Evolutionary conservation across 2,888 invertebrate species (phyloP).

Genomic region (Thymelicus sylvestris): DNA sequence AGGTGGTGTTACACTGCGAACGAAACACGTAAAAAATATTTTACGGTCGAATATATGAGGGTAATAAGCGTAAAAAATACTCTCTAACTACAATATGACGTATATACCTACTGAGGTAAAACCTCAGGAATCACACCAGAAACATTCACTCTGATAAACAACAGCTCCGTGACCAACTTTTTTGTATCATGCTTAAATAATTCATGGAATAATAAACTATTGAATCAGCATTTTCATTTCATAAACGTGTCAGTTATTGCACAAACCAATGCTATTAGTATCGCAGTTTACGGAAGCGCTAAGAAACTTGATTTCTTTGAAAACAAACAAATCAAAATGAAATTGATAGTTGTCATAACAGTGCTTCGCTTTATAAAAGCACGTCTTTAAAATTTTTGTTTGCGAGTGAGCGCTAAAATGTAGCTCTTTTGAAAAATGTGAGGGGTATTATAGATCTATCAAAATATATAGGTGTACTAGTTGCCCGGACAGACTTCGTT

Average conservation of each 20-base stretch:
- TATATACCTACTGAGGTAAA: too few species aligned
- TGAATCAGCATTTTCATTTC: not conserved
- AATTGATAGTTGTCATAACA: constrained; percentile 17
- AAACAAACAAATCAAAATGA: constrained; percentile 2
- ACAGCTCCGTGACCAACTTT: too few species aligned
- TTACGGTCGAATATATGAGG: too few species aligned
- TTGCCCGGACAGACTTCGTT: too few species aligned
- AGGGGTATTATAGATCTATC: too few species aligned
- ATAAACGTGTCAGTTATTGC: not conserved
- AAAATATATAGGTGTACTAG: too few species aligned
- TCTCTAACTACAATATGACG: too few species aligned
- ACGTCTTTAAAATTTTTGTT: not conserved
- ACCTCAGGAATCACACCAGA: too few species aligned
- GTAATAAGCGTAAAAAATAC: too few species aligned
- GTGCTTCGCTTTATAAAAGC: not conserved
- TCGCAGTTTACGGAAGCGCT: constrained; percentile 1
- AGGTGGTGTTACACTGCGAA: too few species aligned
- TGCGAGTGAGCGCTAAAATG: not conserved
- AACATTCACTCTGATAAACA: too few species aligned
- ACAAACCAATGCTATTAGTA: not conserved
- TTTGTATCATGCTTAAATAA: not conserved
- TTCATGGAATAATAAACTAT: constrained; percentile 3
- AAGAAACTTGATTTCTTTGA: not conserved
- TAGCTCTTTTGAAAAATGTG: not conserved
- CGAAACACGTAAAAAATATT: too few species aligned